A percentile compares a stretch with the other conserved stretches of the same genome.
These are phyloP conservation scores for Ladona fulva DNA, from an alignment of 1,140 invertebrate species.

Conservation along the genomic window DNA sequence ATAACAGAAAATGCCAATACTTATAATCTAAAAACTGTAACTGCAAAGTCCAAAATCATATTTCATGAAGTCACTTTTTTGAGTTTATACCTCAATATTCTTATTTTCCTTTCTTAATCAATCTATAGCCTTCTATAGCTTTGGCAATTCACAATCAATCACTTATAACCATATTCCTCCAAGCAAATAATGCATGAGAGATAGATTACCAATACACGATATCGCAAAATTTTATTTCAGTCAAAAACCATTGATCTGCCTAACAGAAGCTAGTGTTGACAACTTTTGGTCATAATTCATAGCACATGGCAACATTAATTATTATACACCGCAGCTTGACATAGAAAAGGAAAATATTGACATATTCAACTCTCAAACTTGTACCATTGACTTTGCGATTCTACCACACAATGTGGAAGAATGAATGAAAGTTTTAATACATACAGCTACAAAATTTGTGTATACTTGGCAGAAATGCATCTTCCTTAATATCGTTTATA, in stretches of 20 bases:
- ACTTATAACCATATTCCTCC: too few species aligned
- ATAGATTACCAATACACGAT: too few species aligned
- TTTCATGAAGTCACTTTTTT: too few species aligned
- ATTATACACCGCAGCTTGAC: not conserved
- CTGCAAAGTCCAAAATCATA: too few species aligned
- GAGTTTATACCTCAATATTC: too few species aligned
- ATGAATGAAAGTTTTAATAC: not conserved
- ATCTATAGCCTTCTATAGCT: too few species aligned
- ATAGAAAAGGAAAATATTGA: slow-evolving; percentile 8
- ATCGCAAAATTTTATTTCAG: not conserved
- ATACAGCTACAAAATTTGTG: not conserved
- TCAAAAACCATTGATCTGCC: not conserved
- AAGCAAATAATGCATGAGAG: too few species aligned
- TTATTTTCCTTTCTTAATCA: too few species aligned
- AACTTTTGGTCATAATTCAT: not conserved
- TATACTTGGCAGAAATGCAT: not conserved
- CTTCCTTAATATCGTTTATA: not conserved
- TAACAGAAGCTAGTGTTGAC: not conserved
- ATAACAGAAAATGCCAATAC: too few species aligned
- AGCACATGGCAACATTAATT: not conserved
- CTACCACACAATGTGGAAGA: not conserved
- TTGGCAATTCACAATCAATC: too few species aligned
- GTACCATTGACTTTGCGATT: not conserved
- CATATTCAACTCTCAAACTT: not conserved
- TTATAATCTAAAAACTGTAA: too few species aligned